These are phyloP conservation scores for Drosophila setosimentum DNA, from an alignment of 2,888 invertebrate species.

Conservation along the genomic window DNA sequence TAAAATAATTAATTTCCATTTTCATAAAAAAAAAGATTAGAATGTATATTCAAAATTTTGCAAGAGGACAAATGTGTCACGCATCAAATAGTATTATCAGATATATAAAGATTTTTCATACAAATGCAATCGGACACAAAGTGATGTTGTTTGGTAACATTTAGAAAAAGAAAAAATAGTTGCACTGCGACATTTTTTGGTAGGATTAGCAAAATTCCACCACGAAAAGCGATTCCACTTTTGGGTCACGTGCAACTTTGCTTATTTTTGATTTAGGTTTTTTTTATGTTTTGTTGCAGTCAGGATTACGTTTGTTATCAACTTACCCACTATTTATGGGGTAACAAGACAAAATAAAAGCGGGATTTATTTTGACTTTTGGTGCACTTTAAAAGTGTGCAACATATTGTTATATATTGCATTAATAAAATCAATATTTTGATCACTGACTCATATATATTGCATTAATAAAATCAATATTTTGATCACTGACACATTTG, in stretches of 20 bases:
- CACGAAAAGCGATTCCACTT: neutral
- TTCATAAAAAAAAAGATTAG: neutral
- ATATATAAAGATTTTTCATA: neutral
- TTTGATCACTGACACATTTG: neutral
- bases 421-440: neutral
- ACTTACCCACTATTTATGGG: neutral
- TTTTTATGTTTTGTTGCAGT: neutral
- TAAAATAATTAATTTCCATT: neutral
- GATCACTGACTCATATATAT: neutral
- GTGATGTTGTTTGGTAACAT: neutral
- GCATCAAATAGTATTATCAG: neutral
- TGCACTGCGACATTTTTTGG: neutral
- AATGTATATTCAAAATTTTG: neutral
- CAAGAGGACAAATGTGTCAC: neutral
- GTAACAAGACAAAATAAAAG: neutral
- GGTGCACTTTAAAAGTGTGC: neutral
- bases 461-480: neutral
- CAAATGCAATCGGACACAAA: neutral
- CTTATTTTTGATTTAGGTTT: neutral
- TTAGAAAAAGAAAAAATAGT: neutral
- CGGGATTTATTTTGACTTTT: neutral
- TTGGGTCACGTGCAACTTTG: conserved; percentile 1
- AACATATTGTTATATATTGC: neutral
- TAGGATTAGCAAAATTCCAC: neutral
- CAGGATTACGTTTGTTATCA: conserved; percentile 1